Base-by-base conservation (phyloP, 2,888 invertebrate species). In the Kuschelorhynchus macadamiae region DNA sequence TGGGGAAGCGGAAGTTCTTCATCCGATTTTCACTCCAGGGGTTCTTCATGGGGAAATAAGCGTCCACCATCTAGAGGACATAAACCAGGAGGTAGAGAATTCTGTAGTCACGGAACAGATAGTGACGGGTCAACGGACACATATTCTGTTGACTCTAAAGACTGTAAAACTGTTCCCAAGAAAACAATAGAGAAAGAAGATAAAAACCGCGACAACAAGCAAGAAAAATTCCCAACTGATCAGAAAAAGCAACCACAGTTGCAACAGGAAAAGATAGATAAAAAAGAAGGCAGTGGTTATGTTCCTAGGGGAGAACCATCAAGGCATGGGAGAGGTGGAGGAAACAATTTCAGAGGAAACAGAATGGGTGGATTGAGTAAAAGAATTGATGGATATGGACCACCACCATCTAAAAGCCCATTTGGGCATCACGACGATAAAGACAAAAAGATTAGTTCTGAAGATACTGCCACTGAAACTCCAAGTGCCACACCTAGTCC, bases 261-360 rank as follows among this genome's bases (percentile, higher is more conserved):
- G 42, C 73, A 73, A 12, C 77, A 67, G 5, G 78, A 80, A 5
- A 70, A 63, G 14, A 17, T 30, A 5, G 55, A 71, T 21, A 73
- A 64, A 36, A 71, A 73, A 16, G 68, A 67, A 18, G 56, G 55
- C 11, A 33, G 49, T 21, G 49, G 55, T 49, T 95, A 95, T 83
- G 91, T 93, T 0, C 95, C 95, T 0, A 88, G 94, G 17, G 96
- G 96, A 0, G 95, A 95, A 81, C 96, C 96, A 0, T 95, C 95
- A 0, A 87, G 95, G 53, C 90, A 95, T 64, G 96, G 96, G 3
- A 87, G 96, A 68, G 94, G 92, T 12, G 88, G 87, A 1, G 87
- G 87, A 0, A 79, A 79, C 46, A 77, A 75, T 50, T 77, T 79
- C 60, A 69, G 78, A 66, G 73, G 73, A 36, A 72, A 71, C 2